A percentile compares a stretch with the other conserved stretches of the same genome.
Conservation (phyloP, 2,888 invertebrate genomes). For the Yponomeuta cagnagella region DNA sequence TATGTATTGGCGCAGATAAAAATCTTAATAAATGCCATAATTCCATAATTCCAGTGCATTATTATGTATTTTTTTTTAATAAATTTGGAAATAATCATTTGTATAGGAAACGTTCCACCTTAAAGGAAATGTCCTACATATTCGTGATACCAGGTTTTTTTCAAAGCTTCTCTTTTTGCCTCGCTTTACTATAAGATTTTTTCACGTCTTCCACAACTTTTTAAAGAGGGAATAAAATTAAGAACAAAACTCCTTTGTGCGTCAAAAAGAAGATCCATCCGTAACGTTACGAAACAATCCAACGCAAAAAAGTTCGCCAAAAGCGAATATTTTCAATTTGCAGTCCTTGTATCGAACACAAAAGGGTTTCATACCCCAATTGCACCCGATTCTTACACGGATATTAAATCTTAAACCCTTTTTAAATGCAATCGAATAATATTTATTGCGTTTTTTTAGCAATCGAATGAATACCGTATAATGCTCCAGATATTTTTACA, state of each 20-base stretch:
- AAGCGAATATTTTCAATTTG: slow-evolving; percentile 38
- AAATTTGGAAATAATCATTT: too few relatives aligned
- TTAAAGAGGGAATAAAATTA: slow-evolving; percentile 32
- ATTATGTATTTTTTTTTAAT: too few relatives aligned
- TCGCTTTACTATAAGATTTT: slow-evolving; percentile 20
- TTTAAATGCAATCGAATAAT: slow-evolving; percentile 70
- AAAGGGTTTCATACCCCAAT: slow-evolving; percentile 47
- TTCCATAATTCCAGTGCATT: too few relatives aligned
- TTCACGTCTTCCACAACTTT: slow-evolving; percentile 20
- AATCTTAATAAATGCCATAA: too few relatives aligned
- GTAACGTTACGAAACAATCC: slow-evolving; percentile 33
- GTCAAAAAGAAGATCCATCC: slow-evolving; percentile 28
- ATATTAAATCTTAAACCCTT: slow-evolving; percentile 68
- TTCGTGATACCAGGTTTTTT: too few relatives aligned
- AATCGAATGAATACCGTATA: slow-evolving; percentile 47
- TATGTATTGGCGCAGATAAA: too few relatives aligned
- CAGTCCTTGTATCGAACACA: slow-evolving; percentile 39
- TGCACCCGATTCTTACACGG: slow-evolving; percentile 35
- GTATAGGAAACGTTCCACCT: too few relatives aligned
- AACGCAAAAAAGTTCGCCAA: not conserved
- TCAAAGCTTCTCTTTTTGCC: too few relatives aligned
- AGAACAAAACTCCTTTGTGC: slow-evolving; percentile 36
- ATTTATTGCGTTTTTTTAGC: slow-evolving; percentile 69
- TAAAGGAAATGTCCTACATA: too few relatives aligned
- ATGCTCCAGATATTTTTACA: slow-evolving; percentile 60